Evolutionary conservation across 64 coral and sea anemone species (phyloP), one percentile per base, ranked within the genome.

Genomic region (Porites lutea): DNA sequence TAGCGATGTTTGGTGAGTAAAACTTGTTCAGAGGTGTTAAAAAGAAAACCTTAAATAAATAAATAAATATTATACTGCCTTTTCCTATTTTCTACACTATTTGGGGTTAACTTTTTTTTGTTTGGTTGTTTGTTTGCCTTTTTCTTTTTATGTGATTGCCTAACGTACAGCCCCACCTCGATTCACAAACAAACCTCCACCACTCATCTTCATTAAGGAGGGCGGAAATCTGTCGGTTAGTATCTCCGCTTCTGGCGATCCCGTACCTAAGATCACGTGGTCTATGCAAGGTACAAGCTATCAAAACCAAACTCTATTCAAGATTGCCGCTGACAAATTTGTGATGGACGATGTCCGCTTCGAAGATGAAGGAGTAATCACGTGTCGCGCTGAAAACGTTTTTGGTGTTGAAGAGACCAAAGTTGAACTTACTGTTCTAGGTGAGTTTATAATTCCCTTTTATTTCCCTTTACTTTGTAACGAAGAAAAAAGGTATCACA

Each of bases 331-430:
- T 50, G 65, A 87, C 37, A 79, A 21, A 18, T 71, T 93, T 59
- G 58, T 45, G 58, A 88, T 82, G 3, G 61, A 14, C 50, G 71
- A 71, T 8, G 91, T 88, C 2, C 51, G 37, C 43, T 93, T 93
- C 81, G 74, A 81, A 58, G 91, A 93, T 71, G 75, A 88, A 23
- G 91, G 91, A 48, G 44, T 54, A 21, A 79, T 86, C 48, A 81
- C 15, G 16, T 93, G 91, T 52, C 62, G 8, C 0, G 74, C 83
- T 53, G n/a, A 79, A 72, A 93, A 93, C 48, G 21, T 93, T 22
- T 93, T 93, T 73, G 84, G 87, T 88, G 27, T 19, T 9, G 12
- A 59, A 67, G 87, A 48, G 19, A 45, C 83, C 72, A 49, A 37
- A 1, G 91, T 75, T 7, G 51, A 93, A 49, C 91, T 93, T 72